Percentiles rank a stretch among this genome's conserved stretches.
Evolutionary conservation across 1,140 invertebrate species (phyloP).

Genomic region (Portunus trituberculatus): DNA sequence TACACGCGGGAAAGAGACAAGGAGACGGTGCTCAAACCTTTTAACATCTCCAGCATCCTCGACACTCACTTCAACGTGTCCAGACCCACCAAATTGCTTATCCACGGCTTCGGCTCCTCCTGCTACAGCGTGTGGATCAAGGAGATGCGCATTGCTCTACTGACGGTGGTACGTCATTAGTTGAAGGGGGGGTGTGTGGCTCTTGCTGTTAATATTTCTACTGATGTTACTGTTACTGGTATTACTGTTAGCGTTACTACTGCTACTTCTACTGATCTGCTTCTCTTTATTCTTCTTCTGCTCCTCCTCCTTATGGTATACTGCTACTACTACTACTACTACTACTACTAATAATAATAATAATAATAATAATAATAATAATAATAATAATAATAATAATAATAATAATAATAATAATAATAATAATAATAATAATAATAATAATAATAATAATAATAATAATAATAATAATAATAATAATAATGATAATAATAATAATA

Average conservation of each 20-base stretch:
- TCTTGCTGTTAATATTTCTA: neutral
- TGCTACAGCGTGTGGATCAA: constrained; percentile 95
- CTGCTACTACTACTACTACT: too few relatives aligned
- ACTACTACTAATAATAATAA: too few relatives aligned
- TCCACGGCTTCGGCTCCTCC: constrained; percentile 96
- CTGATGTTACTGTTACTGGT: neutral
- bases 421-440: too few relatives aligned
- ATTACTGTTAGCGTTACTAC: too few relatives aligned
- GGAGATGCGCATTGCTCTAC: constrained; percentile 93
- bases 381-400: too few relatives aligned
- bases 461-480: too few relatives aligned
- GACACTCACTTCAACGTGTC: constrained; percentile 86
- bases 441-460: too few relatives aligned
- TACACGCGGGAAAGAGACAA: constrained; percentile 80
- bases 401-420: too few relatives aligned
- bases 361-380: too few relatives aligned
- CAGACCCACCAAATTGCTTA: constrained; percentile 92
- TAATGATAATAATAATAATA: too few relatives aligned
- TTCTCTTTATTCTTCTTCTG: constrained; percentile 76
- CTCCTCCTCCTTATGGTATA: neutral
- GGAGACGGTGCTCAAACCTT: constrained; percentile 79
- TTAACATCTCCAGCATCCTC: constrained; percentile 82
- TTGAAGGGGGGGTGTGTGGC: neutral
- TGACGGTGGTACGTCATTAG: constrained; percentile 79
- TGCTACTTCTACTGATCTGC: constrained; percentile 75